Evolutionary conservation across 2,888 invertebrate genomes (phyloP), one percentile per base, ranked within the genome.

Genomic region (Dryocosmus kuriphilus): DNA sequence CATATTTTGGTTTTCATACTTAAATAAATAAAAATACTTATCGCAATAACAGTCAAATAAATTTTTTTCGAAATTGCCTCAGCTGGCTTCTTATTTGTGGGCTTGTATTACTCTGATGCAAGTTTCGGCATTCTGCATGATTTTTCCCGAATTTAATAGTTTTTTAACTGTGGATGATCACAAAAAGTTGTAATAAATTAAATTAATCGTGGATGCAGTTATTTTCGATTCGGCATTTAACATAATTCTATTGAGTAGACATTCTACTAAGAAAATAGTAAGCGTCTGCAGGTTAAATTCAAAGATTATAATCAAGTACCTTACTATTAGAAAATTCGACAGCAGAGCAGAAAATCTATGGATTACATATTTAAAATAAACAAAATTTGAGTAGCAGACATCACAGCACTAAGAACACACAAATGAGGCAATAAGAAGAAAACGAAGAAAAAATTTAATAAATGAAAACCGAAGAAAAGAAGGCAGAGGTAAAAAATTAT

Each of bases 1-100:
- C 46, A 67, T 30, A 46, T 27, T 67, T 46, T 51, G 3, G 6
- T 38, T 8, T 67, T 7, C 46, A 71, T 51, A 51, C 30, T 71
- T 51, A 51, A 71, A 71, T 71, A 71, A 71, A 65, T 65, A 38
- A 63, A 38, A 65, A 65, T 65, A 11, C 67, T 67, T 27, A 71
- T 24, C 27, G 67, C 51, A 51, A 46, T 71, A 71, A 30, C 67
- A 51, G n/a, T 46, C 51, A 71, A 71, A 71, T 71, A 71, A 67
- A 71, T 46, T 51, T 46, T 63, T 63, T 27, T 71, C 51, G n/a
- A 41, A 71, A 41, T 27, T 46, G 30, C 19, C 67, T 46, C 27
- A 30, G 46, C 27, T 71, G n/a, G 41, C 41, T 51, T 71, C 7
- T 8, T 46, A 46, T 27, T 67, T 67, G 30, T 3, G 35, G 9